Evolutionary conservation across 2,113 vertebrate genomes (phyloP), one percentile per base, ranked within the genome.

Genomic region (Serilophus lunatus): DNA sequence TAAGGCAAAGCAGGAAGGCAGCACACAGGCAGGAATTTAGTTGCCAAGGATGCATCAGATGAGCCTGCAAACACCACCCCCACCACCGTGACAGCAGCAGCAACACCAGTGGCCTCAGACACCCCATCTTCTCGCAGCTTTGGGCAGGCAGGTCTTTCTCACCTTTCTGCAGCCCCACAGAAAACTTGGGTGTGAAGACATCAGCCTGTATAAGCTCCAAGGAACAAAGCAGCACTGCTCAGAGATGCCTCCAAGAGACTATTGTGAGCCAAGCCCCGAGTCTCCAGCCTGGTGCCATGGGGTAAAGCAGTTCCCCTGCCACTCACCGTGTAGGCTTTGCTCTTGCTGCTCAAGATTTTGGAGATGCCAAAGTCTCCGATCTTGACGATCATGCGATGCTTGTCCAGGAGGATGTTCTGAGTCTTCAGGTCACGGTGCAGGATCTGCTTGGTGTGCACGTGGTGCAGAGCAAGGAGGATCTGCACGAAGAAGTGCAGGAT

Each of bases 311-410:
- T 3, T 70, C 17, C 75, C 35, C 54, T 35, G 44, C 47, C 60
- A 82, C 98, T 96, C 95, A 99, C 99, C 4, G 99, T 99, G 96
- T 99, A 99, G 33, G 99, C 99, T 97, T 99, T 99, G 96, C 99
- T 99, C 96, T 99, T 99, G 98, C 99, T 99, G 97, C 99, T 99
- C 35, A 99, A 98, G 92, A 99, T 99, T 98, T 99, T 99, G 84
- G 99, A 99, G 96, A 99, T 99, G 82, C 99, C 99, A 10, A 99
- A 99, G 96, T 99, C 99, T 1, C 99, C 99, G 0, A 99, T 99
- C 98, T 99, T 99, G 92, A 99, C 99, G 0, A 99, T 98, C 99
- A 99, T 99, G 93, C 99, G 99, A 54, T 99, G 99, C 74, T 99
- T 99, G 97, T 99, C 99, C 31, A 99, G 98, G 51, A 99, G 98